A percentile compares a stretch with the other conserved stretches of the same genome.
These are phyloP conservation scores for Elmis aenea DNA, from an alignment of 2,888 invertebrate species.

Conservation along the genomic window DNA sequence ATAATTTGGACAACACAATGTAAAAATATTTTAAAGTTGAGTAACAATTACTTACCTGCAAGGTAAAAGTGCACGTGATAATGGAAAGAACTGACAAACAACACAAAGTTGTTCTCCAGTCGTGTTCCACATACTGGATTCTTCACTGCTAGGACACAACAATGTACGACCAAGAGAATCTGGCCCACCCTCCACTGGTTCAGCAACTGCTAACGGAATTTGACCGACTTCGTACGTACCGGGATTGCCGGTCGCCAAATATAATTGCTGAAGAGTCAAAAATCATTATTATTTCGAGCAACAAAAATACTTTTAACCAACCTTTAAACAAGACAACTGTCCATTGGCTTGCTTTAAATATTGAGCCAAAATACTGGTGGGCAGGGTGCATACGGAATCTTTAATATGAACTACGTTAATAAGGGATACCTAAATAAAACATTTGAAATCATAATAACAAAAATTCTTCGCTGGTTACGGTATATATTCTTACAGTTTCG, in stretches of 20 bases:
- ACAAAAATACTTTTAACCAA: conserved; percentile 40
- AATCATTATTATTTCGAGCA: conserved; percentile 1
- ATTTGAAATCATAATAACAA: conserved; percentile 11
- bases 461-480: conserved; percentile 2
- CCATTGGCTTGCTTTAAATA: conserved; percentile 82
- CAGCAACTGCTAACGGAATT: conserved; percentile 52
- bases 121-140: conserved; percentile 51
- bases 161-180: conserved; percentile 38
- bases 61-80: conserved; percentile 75
- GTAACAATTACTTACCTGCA: conserved; percentile 49
- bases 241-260: conserved; percentile 66
- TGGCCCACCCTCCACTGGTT: conserved; percentile 48
- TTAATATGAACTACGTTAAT: conserved; percentile 79
- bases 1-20: no score
- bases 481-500: conserved; percentile 58
- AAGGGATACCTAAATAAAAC: conserved; percentile 64
- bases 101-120: conserved; percentile 66
- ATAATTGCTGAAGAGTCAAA: conserved; percentile 63
- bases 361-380: conserved; percentile 78
- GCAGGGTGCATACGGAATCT: conserved; percentile 73
- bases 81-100: conserved; percentile 74
- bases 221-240: conserved; percentile 51
- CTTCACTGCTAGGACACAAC: conserved; percentile 45
- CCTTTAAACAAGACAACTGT: conserved; percentile 77
- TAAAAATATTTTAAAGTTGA: conserved; percentile 1